These are phyloP conservation scores for Entomobrya proxima DNA, from an alignment of 2,888 invertebrate species.

Conservation along the genomic window DNA sequence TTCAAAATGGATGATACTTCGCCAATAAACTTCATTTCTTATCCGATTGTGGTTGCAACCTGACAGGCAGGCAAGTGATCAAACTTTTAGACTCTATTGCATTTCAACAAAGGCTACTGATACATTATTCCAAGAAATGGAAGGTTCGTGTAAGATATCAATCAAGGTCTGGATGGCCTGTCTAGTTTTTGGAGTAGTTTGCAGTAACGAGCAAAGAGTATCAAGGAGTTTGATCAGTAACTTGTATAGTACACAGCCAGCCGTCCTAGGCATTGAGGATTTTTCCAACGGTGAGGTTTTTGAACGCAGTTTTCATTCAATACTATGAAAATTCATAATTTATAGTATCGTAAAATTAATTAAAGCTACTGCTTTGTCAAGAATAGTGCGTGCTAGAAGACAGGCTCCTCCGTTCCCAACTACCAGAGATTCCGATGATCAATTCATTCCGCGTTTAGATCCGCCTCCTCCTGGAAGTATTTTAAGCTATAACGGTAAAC, in stretches of 20 bases:
- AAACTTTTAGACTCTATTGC: constrained; percentile 22
- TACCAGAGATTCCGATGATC: constrained; percentile 5
- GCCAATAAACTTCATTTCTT: background rate
- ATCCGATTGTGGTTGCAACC: background rate
- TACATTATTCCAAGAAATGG: constrained; percentile 5
- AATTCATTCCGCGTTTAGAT: constrained; percentile 42
- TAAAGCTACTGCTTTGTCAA: background rate
- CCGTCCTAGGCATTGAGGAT: background rate
- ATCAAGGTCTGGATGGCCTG: constrained; percentile 2
- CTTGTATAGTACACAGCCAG: no score
- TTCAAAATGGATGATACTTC: background rate
- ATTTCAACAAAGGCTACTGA: background rate
- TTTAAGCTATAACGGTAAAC: constrained; percentile 68
- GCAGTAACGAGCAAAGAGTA: constrained; percentile 10
- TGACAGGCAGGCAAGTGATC: background rate
- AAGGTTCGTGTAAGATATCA: constrained; percentile 10
- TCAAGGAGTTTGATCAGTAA: constrained; percentile 15
- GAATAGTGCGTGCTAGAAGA: constrained; percentile 12
- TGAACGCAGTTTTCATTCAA: no score
- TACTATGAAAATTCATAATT: no score
- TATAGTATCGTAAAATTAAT: no score
- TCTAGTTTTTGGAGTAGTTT: constrained; percentile 23
- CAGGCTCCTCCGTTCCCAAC: constrained; percentile 37
- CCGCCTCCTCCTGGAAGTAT: constrained; percentile 67
- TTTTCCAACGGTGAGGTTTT: background rate